Conservation (phyloP, 1,140 invertebrate genomes). For the Drosophila malerkotliana region DNA sequence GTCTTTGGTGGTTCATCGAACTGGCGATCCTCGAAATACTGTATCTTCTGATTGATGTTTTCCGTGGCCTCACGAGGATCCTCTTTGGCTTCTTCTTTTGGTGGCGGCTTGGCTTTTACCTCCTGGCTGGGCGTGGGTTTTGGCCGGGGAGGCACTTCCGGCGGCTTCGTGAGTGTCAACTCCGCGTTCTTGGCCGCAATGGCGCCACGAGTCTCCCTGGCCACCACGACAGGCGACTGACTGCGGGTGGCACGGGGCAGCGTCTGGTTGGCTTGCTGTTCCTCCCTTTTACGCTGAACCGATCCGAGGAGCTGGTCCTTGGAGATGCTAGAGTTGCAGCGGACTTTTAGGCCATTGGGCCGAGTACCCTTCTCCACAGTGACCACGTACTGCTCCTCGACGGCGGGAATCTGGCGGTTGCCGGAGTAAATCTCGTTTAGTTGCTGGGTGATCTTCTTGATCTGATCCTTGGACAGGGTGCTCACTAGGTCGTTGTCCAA, state of each 20-base stretch:
- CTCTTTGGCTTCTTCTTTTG: conserved; percentile 84
- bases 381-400: conserved; percentile 86
- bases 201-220: conserved; percentile 88
- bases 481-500: conserved; percentile 92
- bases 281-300: conserved; percentile 74
- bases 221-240: conserved; percentile 85
- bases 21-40: conserved; percentile 90
- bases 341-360: conserved; percentile 86
- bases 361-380: conserved; percentile 85
- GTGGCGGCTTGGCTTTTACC: conserved; percentile 11
- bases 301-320: conserved; percentile 84
- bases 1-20: conserved; percentile 84
- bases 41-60: conserved; percentile 88
- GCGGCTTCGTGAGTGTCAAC: conserved; percentile 43
- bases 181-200: conserved; percentile 86
- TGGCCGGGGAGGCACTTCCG: conserved; percentile 70
- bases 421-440: conserved; percentile 91
- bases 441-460: conserved; percentile 91
- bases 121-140: conserved; percentile 11
- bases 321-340: conserved; percentile 87
- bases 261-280: conserved; percentile 50
- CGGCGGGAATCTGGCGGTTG: conserved; percentile 70
- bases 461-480: conserved; percentile 93
- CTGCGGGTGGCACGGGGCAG: conserved; percentile 82
- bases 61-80: conserved; percentile 72